Percentiles rank a stretch among this genome's conserved stretches.
Evolutionary conservation across 2,888 invertebrate genomes (phyloP).

Genomic region (Digitonthophagus gazella): DNA sequence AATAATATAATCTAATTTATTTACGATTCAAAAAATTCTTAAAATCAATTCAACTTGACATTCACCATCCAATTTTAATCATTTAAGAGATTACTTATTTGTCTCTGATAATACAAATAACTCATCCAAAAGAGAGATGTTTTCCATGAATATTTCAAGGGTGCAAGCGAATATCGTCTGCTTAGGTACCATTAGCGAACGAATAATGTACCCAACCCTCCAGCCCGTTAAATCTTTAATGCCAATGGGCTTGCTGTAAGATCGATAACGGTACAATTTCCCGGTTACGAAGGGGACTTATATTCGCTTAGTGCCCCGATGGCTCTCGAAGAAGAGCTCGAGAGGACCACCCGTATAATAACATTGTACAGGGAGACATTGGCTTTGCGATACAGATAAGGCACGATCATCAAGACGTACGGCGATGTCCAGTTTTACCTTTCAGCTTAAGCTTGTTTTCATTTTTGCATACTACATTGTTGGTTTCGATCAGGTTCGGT

Average conservation of each 20-base stretch:
- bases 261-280: background rate
- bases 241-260: background rate
- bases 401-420: background rate
- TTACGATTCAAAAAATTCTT: no score
- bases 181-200: background rate
- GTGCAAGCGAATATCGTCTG: background rate
- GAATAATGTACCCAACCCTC: background rate
- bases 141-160: background rate
- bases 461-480: background rate
- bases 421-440: background rate
- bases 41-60: no score
- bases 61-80: background rate
- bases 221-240: background rate
- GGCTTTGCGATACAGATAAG: background rate
- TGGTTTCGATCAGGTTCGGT: background rate
- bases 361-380: background rate
- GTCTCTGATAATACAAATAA: background rate
- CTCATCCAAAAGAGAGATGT: background rate
- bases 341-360: background rate
- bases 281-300: background rate
- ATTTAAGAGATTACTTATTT: background rate
- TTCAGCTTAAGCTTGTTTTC: background rate
- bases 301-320: background rate
- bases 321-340: background rate
- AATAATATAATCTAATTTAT: no score